Evolutionary conservation across 2,113 vertebrate species (phyloP).

Genomic region (Rhombomys opimus): DNA sequence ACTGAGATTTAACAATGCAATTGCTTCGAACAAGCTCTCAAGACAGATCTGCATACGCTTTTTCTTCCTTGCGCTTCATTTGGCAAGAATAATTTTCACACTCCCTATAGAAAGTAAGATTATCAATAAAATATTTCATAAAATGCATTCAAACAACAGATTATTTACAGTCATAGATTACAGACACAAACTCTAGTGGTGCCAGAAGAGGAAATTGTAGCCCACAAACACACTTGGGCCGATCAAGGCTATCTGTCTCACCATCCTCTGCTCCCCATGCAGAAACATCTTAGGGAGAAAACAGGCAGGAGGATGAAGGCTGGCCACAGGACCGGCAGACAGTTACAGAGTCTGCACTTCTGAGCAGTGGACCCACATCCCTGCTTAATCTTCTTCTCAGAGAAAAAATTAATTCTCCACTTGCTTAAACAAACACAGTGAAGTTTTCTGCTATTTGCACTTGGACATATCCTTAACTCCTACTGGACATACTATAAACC

Average conservation of each 20-base stretch:
- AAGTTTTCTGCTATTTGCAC: slow-evolving; percentile 13
- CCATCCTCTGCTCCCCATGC: neutral
- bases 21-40: neutral
- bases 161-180: neutral
- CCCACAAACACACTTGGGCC: neutral
- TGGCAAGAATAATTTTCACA: neutral
- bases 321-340: accelerated
- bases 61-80: neutral
- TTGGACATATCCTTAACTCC: slow-evolving; percentile 2
- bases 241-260: neutral
- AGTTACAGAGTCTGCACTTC: neutral
- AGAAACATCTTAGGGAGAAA: neutral
- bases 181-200: neutral
- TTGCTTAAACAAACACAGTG: neutral
- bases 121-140: slow-evolving; percentile 20
- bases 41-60: neutral
- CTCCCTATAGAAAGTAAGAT: neutral
- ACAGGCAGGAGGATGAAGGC: neutral
- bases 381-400: neutral
- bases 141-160: neutral
- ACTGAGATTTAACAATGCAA: neutral
- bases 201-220: neutral
- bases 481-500: neutral
- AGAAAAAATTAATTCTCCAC: neutral
- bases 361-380: neutral